phyloP scores from a whole-genome alignment of 2,797 vertebrate species.

The Danio kyathit region DNA sequence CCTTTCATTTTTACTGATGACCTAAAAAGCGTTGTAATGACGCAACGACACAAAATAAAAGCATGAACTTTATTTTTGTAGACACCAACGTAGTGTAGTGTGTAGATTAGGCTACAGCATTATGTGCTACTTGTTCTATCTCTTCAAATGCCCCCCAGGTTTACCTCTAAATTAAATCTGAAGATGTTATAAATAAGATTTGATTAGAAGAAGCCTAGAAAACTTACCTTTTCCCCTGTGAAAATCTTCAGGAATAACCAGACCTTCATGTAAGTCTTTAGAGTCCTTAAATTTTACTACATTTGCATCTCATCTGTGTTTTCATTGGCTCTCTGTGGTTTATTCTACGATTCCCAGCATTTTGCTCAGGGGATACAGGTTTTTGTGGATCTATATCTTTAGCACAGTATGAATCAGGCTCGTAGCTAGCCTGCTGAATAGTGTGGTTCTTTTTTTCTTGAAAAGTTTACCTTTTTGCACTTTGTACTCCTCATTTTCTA shows the following conservation, averaged over 20 bases:
- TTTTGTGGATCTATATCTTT: not conserved
- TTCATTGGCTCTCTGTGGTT: not conserved
- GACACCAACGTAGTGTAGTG: no score
- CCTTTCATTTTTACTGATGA: slow-evolving; percentile 43
- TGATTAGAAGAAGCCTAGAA: not conserved
- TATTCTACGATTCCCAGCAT: not conserved
- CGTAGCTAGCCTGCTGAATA: no score
- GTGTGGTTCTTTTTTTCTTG: no score
- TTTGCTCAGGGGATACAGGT: not conserved
- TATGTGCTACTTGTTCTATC: not conserved
- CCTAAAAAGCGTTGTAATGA: slow-evolving; percentile 29
- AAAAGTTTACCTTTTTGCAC: no score
- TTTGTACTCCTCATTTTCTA: no score
- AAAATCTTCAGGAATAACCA: not conserved
- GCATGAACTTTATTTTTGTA: not conserved
- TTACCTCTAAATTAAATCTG: no score
- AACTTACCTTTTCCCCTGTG: not conserved
- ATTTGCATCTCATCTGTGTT: not conserved
- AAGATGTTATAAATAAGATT: not conserved
- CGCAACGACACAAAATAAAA: slow-evolving; percentile 36
- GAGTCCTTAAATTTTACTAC: not conserved
- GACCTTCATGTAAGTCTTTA: not conserved
- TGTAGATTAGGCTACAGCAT: not conserved
- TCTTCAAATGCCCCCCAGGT: not conserved
- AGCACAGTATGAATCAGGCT: not conserved